These are phyloP conservation scores for Diabrotica balteata DNA, from an alignment of 2,888 invertebrate species.

Conservation along the genomic window DNA sequence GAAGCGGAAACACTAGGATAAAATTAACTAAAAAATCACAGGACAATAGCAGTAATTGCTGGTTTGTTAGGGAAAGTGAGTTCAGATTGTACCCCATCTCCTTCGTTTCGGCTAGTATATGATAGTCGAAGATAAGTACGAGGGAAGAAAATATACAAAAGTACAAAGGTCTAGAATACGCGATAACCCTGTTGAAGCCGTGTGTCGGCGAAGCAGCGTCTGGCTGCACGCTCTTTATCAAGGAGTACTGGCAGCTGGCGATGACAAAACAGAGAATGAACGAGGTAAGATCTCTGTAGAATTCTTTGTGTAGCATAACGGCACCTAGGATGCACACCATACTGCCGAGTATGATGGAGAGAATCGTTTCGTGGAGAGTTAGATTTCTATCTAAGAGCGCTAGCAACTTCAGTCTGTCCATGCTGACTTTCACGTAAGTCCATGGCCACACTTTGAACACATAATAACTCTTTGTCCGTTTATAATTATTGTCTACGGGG, in stretches of 20 bases:
- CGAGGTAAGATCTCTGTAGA: constrained; percentile 91
- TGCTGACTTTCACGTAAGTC: constrained; percentile 78
- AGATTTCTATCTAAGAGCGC: constrained; percentile 93
- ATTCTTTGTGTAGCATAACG: constrained; percentile 79
- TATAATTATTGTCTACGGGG: constrained; percentile 48
- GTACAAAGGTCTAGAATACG: constrained; percentile 93
- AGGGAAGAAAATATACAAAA: constrained; percentile 80
- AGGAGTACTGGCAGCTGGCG: constrained; percentile 96
- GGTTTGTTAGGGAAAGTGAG: constrained; percentile 55
- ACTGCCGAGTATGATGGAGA: constrained; percentile 84
- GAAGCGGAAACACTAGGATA: constrained; percentile 88
- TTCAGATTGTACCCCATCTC: constrained; percentile 31
- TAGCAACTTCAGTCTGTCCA: constrained; percentile 91
- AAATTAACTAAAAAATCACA: constrained; percentile 81
- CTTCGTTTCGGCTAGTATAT: constrained; percentile 58
- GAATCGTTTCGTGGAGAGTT: constrained; percentile 79
- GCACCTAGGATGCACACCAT: constrained; percentile 87
- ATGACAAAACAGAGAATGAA: constrained; percentile 98
- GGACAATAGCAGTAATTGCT: constrained; percentile 69
- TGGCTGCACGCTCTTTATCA: constrained; percentile 97
- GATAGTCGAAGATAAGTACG: constrained; percentile 52
- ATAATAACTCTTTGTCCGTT: constrained; percentile 67
- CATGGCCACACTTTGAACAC: constrained; percentile 75
- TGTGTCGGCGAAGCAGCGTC: constrained; percentile 99
- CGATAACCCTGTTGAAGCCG: constrained; percentile 94